Evolutionary conservation across 2,113 vertebrate genomes (phyloP).

Genomic region (Thermophis baileyi): DNA sequence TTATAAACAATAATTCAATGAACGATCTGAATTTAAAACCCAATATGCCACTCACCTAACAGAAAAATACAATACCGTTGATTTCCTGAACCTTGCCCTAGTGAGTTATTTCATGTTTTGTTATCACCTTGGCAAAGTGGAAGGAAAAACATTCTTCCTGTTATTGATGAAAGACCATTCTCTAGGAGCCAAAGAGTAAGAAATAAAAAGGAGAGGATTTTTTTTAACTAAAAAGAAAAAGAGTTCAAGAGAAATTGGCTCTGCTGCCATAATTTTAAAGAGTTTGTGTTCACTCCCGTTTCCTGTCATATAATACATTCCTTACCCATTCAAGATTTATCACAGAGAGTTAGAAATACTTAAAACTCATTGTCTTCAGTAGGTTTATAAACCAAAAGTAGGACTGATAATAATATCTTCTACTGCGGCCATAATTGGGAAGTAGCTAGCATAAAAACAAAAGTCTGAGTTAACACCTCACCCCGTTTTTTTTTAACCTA

Average conservation of each 20-base stretch:
- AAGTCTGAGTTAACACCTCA: background rate
- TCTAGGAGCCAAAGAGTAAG: background rate
- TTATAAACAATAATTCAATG: background rate
- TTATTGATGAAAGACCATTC: background rate
- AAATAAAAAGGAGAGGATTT: background rate
- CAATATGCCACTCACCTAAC: background rate
- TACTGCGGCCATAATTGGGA: background rate
- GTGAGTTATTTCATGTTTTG: background rate
- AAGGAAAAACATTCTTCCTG: slow-evolving; percentile 17
- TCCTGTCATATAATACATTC: background rate
- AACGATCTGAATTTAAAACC: background rate
- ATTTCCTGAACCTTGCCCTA: background rate
- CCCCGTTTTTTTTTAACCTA: background rate
- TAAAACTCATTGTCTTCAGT: background rate
- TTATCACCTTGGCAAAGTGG: background rate
- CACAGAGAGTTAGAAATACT: background rate
- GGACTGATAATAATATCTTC: background rate
- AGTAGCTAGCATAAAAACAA: background rate
- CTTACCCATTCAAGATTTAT: background rate
- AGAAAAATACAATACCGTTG: background rate
- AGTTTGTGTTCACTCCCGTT: background rate
- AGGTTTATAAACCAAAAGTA: background rate
- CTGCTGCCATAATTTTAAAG: background rate
- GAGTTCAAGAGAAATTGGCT: background rate
- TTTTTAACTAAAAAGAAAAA: background rate